A percentile compares a stretch with the other conserved stretches of the same genome.
Evolutionary conservation across 37 sponge, comb jelly and placozoan genomes (phyloP).

Genomic region (Sycon ciliatum): DNA sequence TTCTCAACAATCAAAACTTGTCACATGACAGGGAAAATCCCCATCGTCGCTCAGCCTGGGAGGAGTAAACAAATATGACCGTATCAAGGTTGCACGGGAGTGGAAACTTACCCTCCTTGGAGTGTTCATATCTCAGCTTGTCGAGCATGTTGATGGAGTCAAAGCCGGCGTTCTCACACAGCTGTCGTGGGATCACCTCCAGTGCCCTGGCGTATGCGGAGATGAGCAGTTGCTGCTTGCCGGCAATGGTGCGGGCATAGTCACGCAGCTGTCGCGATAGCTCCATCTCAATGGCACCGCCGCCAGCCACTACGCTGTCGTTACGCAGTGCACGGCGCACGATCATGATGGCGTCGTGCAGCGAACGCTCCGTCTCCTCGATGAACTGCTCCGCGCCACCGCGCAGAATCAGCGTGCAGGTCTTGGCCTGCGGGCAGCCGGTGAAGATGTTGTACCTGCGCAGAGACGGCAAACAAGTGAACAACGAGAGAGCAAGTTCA

Average conservation of each 20-base stretch:
- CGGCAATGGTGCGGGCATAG: slow-evolving; percentile 75
- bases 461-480: no score
- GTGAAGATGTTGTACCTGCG: slow-evolving; percentile 87
- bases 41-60: no score
- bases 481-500: no score
- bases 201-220: slow-evolving; percentile 85
- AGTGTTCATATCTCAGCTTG: slow-evolving; percentile 89
- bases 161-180: slow-evolving; percentile 99
- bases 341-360: slow-evolving; percentile 99
- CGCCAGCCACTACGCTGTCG: slow-evolving; percentile 95
- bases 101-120: slow-evolving; percentile 49
- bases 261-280: slow-evolving; percentile 82
- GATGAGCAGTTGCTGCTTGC: slow-evolving; percentile 95
- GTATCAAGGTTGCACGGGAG: background rate
- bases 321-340: slow-evolving; percentile 94
- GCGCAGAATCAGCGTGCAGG: slow-evolving; percentile 87
- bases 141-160: slow-evolving; percentile 89
- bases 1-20: no score
- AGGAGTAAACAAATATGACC: background rate
- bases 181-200: slow-evolving; percentile 91
- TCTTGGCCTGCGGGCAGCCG: slow-evolving; percentile 92
- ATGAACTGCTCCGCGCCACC: slow-evolving; percentile 99
- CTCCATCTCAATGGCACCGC: slow-evolving; percentile 99
- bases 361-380: slow-evolving; percentile 97
- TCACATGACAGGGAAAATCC: no score